phyloP scores from a whole-genome alignment of 1,140 invertebrate genomes.

The Hesperophylax magnus region DNA sequence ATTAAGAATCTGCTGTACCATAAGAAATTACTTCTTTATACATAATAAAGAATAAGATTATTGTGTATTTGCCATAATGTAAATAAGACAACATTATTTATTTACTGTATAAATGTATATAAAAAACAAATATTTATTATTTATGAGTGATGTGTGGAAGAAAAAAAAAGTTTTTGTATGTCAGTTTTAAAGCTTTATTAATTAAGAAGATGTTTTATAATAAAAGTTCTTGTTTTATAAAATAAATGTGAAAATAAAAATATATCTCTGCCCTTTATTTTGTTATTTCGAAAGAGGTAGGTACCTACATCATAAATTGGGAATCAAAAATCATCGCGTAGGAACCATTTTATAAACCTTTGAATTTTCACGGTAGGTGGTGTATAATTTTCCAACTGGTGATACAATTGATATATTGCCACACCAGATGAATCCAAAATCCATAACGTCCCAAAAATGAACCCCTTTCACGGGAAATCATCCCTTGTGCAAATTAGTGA shows the following conservation, averaged over 20 bases:
- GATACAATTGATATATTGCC: not conserved
- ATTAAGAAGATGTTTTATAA: too few species aligned
- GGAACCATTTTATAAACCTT: too few species aligned
- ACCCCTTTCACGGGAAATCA: not conserved
- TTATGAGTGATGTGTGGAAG: not conserved
- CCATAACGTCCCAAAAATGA: not conserved
- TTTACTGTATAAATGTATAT: conserved; percentile 34
- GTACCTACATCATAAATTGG: too few species aligned
- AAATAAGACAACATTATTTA: conserved; percentile 19
- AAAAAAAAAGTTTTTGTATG: not conserved
- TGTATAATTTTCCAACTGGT: too few species aligned
- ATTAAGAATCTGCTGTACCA: not conserved
- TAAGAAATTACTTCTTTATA: not conserved
- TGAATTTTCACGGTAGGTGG: too few species aligned
- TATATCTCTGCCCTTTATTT: too few species aligned
- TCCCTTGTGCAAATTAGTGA: not conserved
- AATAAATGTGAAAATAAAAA: too few species aligned
- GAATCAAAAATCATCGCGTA: too few species aligned
- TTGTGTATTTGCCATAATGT: conserved; percentile 23
- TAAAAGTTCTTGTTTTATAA: too few species aligned
- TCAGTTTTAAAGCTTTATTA: conserved; percentile 1
- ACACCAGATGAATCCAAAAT: not conserved
- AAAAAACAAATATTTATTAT: conserved; percentile 10
- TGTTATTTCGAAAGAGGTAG: too few species aligned
- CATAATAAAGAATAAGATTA: not conserved